phyloP scores from a whole-genome alignment of 2,113 vertebrate genomes.

The Gobius niger region DNA sequence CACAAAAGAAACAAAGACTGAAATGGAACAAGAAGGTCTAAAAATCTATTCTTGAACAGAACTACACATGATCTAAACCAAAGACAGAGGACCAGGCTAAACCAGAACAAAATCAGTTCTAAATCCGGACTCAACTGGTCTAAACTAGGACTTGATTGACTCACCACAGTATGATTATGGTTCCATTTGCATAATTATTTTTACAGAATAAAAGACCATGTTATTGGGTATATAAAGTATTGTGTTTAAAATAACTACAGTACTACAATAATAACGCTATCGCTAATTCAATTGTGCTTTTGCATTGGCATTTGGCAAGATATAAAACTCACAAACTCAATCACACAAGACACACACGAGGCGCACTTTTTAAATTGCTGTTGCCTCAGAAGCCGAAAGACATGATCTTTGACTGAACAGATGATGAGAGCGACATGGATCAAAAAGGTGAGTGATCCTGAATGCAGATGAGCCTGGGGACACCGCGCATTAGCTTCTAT shows the following conservation, averaged over 20 bases:
- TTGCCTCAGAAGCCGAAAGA: no score
- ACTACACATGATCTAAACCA: no score
- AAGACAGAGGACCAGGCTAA: not conserved
- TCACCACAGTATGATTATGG: not conserved
- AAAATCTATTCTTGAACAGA: not conserved
- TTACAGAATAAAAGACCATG: not conserved
- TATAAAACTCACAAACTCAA: no score
- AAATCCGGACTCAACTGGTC: no score
- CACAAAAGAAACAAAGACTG: not conserved
- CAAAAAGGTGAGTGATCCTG: not conserved
- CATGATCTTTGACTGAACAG: not conserved
- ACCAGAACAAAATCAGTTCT: not conserved
- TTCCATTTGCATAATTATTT: not conserved
- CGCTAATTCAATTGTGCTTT: not conserved
- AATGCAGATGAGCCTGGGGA: constrained; percentile 1
- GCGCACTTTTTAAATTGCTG: no score
- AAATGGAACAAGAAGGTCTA: not conserved
- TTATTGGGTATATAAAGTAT: not conserved
- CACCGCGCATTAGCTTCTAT: not conserved
- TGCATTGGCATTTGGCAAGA: not conserved
- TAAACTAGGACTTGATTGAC: not conserved
- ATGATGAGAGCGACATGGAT: not conserved
- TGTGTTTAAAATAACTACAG: not conserved
- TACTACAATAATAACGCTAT: not conserved
- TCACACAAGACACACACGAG: no score